Conservation (phyloP, 64 coral and sea anemone species). For the Stylophora pistillata region DNA sequence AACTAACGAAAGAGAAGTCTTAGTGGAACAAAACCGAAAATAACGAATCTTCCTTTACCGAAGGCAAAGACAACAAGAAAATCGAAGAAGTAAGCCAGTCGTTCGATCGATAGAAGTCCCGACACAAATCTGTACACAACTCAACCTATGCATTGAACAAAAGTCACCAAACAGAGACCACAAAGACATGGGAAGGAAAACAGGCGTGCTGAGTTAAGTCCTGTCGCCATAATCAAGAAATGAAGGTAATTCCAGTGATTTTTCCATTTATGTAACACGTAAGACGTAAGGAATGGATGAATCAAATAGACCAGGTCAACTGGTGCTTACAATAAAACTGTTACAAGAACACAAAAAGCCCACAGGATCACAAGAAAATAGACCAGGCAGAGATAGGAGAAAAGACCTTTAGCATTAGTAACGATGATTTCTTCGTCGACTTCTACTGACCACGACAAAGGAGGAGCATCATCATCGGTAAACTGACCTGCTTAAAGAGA, state of each 20-base stretch:
- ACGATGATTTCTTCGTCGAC: slow-evolving; percentile 46
- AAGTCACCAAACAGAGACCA: too few species aligned
- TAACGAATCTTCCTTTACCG: too few species aligned
- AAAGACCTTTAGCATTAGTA: not conserved
- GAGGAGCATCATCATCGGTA: slow-evolving; percentile 80
- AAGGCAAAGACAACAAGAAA: not conserved
- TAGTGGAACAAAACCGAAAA: too few species aligned
- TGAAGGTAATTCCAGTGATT: too few species aligned
- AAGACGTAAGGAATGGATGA: not conserved
- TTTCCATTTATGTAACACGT: not conserved
- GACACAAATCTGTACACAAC: too few species aligned
- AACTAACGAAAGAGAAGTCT: too few species aligned
- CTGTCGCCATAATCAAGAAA: too few species aligned
- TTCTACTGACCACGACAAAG: slow-evolving; percentile 79
- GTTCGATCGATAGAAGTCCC: too few species aligned
- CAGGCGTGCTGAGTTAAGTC: too few species aligned
- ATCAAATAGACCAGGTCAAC: not conserved
- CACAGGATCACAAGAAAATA: not conserved
- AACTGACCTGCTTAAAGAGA: slow-evolving; percentile 40
- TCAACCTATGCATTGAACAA: too few species aligned
- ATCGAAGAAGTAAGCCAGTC: not conserved
- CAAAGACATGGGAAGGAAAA: too few species aligned
- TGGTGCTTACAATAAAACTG: not conserved
- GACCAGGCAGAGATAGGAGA: not conserved
- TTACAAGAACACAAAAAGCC: not conserved